Evolutionary conservation across 2,113 vertebrate species (phyloP).

Genomic region (Rallus limicola): DNA sequence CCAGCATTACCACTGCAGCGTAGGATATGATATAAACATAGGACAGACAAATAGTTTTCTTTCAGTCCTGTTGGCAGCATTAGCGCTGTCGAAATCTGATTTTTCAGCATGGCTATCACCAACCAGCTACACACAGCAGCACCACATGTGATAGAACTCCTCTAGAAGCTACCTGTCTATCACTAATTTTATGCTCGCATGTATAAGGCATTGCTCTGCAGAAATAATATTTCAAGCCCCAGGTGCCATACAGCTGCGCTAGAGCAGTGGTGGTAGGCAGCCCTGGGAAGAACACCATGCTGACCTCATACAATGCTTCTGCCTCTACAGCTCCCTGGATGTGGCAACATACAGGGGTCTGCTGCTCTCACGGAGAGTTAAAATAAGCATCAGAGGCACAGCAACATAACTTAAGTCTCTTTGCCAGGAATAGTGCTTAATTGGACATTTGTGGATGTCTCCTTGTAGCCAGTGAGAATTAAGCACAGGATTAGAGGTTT

Average conservation of each 20-base stretch:
- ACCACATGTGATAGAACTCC: not conserved
- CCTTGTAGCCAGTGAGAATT: not conserved
- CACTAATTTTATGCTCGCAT: not conserved
- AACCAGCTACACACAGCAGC: not conserved
- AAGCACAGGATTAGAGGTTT: not conserved
- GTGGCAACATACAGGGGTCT: not conserved
- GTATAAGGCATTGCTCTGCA: not conserved
- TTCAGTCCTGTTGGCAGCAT: not conserved
- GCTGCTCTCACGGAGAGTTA: not conserved
- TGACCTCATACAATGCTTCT: not conserved
- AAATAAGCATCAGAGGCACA: not conserved
- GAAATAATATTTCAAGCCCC: fast-evolving
- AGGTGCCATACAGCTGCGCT: not conserved
- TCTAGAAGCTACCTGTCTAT: not conserved
- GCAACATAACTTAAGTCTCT: not conserved
- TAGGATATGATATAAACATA: not conserved
- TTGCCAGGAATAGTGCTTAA: not conserved
- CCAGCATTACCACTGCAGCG: not conserved
- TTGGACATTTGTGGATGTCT: not conserved
- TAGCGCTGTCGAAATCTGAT: not conserved
- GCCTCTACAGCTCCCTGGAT: not conserved
- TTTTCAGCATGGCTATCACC: not conserved
- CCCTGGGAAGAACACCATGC: fast-evolving
- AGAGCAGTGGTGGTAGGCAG: not conserved
- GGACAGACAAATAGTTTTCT: not conserved